These are phyloP conservation scores for Drosophila kuntzei DNA, from an alignment of 2,888 invertebrate species.

Conservation along the genomic window DNA sequence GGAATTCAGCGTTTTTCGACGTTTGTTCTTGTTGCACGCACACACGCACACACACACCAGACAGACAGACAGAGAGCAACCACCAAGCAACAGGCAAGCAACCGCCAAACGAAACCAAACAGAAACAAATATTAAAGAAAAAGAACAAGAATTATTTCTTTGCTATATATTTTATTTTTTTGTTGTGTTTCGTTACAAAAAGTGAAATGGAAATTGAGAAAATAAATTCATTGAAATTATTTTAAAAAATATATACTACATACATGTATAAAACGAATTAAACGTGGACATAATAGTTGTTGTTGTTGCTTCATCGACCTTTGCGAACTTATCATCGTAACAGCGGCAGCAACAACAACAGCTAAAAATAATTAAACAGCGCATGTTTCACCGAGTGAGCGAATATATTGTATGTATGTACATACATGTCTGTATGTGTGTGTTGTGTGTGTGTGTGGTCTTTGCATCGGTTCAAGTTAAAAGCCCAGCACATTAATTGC, in stretches of 20 bases:
- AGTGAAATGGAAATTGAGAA: conserved; percentile 24
- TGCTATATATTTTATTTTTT: conserved; percentile 13
- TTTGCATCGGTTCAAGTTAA: conserved; percentile 53
- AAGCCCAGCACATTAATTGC: conserved; percentile 59
- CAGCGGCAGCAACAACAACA: conserved; percentile 20
- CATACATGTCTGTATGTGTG: conserved; percentile 16
- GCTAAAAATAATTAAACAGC: conserved; percentile 78
- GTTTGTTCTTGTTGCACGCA: conserved; percentile 50
- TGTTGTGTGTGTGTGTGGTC: conserved; percentile 39
- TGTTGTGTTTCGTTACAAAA: conserved; percentile 21
- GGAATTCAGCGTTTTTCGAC: conserved; percentile 73
- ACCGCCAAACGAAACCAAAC: conserved; percentile 4
- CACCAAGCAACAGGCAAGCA: conserved; percentile 22
- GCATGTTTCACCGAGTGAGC: conserved; percentile 56
- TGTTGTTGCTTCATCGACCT: conserved; percentile 62
- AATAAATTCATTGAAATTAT: conserved; percentile 3
- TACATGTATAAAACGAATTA: neutral
- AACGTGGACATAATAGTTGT: conserved; percentile 35
- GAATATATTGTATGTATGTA: neutral
- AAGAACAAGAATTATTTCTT: too few relatives aligned
- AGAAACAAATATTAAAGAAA: conserved; percentile 14
- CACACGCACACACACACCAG: conserved; percentile 6
- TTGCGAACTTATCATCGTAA: conserved; percentile 76
- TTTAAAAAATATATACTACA: neutral
- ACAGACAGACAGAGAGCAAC: conserved; percentile 17